Evolutionary conservation across 1,140 invertebrate species (phyloP), one percentile per base, ranked within the genome.

Genomic region (Mylabris phalerata): DNA sequence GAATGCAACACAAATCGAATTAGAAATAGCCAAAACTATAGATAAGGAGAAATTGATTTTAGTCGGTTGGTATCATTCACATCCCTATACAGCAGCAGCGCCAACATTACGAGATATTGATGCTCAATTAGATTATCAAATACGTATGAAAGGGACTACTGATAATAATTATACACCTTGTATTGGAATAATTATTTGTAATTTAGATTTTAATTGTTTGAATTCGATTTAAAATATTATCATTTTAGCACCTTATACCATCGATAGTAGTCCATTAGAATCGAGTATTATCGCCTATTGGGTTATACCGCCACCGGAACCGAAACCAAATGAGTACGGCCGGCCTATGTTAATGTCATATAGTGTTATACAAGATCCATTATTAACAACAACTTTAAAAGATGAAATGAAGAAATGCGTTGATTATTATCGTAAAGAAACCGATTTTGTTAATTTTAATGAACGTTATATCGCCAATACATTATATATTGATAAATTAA

Each of bases 31-130:
- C 48, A 83, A 86, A 69, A 80, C 83, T 46, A 91, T 97, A 77
- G 85, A 93, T 69, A 84, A 84, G 67, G 80, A 88, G 59, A 85
- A 89, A 52, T 78, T 95, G 26, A 85, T 84, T 26, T 76, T 96
- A 7, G 87, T 97, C 38, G 94, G 93, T 3, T 96, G 94, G 93
- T 98, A 98, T 79, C 94, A 98, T 72, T 95, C 92, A n/a, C 94
- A 97, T 79, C 93, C 93, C 1, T 83, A 86, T 43, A 88, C 90
- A 58, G 84, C 89, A 61, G 89, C 92, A 7, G 89, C 93, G 60
- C 93, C 93, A 7, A 93, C 92, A 11, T 75, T 96, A 1, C 79
- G 90, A 45, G 95, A 98, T 74, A 89, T 95, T 59, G 91, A 95
- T 69, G 85, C 88, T 60, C 95, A 98, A 73, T 77, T 97, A 54